Base-by-base conservation (phyloP, 92 coral and sea anemone species). In the Phenganax subtilis region DNA sequence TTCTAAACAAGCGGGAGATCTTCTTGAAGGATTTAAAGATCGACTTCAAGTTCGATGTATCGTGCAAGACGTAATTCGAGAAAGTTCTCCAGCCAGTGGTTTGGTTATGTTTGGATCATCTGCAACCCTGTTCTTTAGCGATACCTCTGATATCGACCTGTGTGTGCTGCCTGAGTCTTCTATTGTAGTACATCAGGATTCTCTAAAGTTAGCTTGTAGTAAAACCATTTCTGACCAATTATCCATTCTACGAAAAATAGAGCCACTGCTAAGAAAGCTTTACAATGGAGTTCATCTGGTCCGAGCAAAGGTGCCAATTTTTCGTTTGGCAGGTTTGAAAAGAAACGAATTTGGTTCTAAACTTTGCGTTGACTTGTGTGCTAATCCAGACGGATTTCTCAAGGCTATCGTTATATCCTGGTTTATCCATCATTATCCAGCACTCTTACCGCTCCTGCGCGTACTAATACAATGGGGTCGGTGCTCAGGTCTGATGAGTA, bases 61-160 rank as follows among this genome's bases (percentile, higher is more conserved):
- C 4, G 67, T 92, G 0, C 54, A 73, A 15, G n/a, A 82, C 51
- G 70, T 65, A 51, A 74, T 92, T 51, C 57, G 80, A 17, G 66
- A 57, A 11, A 71, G 76, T 30, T 37, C 69, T 9, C 87, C 80
- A 17, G 83, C 80, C 9, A 10, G 65, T 10, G 47, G 81, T 2
- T 27, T 96, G 17, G 96, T 89, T 60, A 65, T 92, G 76, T 96
- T 96, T 76, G 99, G 99, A 10, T 96, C 99, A 8, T 83, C 99
- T 1, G 99, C 97, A 11, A 92, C 91, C 31, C 68, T 96, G 58
- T 84, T 90, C 65, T 92, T 96, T 76, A 90, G 92, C 12, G 87
- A 85, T 80, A 88, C 90, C 76, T 94, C 99, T 7, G 99, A 96
- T 79, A 88, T 96, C 47, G 99, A 96, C 75, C 89, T 96, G 30